Conservation (phyloP, 2,888 invertebrate genomes). For the Euplexia lucipara region DNA sequence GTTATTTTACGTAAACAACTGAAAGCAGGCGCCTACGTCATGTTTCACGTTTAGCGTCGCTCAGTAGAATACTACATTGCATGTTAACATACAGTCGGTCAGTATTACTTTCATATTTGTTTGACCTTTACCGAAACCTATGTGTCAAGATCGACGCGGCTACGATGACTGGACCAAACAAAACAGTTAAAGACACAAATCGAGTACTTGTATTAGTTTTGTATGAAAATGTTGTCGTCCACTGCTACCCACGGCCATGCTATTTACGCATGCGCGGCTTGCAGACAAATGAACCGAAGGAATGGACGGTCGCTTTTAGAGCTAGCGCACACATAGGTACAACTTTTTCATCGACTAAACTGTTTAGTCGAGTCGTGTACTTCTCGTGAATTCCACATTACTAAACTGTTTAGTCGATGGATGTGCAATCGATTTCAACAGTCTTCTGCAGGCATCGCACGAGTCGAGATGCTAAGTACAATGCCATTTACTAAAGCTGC, state of each 20-base stretch:
- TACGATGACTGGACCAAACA: not conserved
- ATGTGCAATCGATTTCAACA: too few relatives aligned
- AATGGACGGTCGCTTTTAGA: not conserved
- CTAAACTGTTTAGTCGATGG: too few relatives aligned
- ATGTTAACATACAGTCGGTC: slow-evolving; percentile 1
- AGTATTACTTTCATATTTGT: not conserved
- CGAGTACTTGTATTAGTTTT: not conserved
- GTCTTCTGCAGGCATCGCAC: too few relatives aligned
- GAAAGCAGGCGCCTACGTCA: not conserved
- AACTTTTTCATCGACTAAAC: too few relatives aligned
- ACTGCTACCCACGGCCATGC: not conserved
- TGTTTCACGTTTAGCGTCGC: not conserved
- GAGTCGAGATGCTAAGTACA: too few relatives aligned
- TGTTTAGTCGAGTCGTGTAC: too few relatives aligned
- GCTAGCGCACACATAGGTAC: too few relatives aligned
- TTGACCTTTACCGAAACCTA: not conserved
- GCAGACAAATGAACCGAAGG: too few relatives aligned
- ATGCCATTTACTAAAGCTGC: too few relatives aligned
- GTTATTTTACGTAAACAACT: slow-evolving; percentile 9
- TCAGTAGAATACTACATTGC: not conserved
- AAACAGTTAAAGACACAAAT: not conserved
- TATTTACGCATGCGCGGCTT: too few relatives aligned
- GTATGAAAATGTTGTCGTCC: not conserved
- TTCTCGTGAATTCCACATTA: too few relatives aligned
- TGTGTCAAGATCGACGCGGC: not conserved